A percentile compares a stretch with the other conserved stretches of the same genome.
phyloP scores from a whole-genome alignment of 2,888 invertebrate genomes.

The Spodoptera exigua region DNA sequence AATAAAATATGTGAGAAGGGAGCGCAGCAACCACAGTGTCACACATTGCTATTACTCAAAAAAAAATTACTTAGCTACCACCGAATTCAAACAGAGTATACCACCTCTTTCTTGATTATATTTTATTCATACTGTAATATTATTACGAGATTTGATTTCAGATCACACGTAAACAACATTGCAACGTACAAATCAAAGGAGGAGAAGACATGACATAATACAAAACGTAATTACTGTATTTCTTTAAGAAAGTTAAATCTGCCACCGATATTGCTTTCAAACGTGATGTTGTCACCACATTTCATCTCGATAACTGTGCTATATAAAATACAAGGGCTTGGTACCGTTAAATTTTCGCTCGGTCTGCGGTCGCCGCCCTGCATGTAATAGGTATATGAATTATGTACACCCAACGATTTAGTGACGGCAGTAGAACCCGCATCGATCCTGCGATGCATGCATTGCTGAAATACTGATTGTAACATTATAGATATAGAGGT shows the following conservation, averaged over 20 bases:
- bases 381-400: constrained; percentile 47
- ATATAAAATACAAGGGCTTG: constrained; percentile 34
- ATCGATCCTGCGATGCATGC: constrained; percentile 16
- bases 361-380: constrained; percentile 25
- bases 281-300: constrained; percentile 18
- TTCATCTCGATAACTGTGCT: constrained; percentile 13
- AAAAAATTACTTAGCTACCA: too few relatives aligned
- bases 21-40: too few relatives aligned
- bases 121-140: too few relatives aligned
- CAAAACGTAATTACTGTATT: too few relatives aligned
- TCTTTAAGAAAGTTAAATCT: neutral
- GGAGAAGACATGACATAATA: too few relatives aligned
- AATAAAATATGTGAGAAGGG: too few relatives aligned
- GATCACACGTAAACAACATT: too few relatives aligned
- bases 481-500: constrained; percentile 21
- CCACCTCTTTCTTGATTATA: too few relatives aligned
- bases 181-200: too few relatives aligned
- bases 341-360: constrained; percentile 22
- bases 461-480: constrained; percentile 24
- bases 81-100: too few relatives aligned
- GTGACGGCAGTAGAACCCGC: constrained; percentile 16
- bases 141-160: too few relatives aligned
- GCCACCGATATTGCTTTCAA: neutral
- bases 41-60: too few relatives aligned
- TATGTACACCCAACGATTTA: constrained; percentile 42